These are phyloP conservation scores for Balanococcus diminutus DNA, from an alignment of 2,888 invertebrate species.

Conservation along the genomic window DNA sequence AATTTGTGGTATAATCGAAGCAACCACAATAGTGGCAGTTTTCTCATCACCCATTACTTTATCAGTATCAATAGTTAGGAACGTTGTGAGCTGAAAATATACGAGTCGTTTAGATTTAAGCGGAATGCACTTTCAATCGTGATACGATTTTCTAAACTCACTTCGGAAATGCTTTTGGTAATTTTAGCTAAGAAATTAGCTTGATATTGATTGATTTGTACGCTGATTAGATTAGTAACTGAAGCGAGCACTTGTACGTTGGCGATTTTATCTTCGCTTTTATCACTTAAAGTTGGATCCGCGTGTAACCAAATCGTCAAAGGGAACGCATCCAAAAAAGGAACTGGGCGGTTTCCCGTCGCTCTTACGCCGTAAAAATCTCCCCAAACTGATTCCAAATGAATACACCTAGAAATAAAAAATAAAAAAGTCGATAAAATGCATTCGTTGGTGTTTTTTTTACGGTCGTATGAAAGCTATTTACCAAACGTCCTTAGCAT, in stretches of 20 bases:
- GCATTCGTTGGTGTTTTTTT: background rate
- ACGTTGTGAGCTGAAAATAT: constrained; percentile 68
- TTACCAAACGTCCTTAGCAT: constrained; percentile 81
- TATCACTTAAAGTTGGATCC: constrained; percentile 39
- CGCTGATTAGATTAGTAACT: constrained; percentile 81
- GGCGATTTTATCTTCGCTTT: constrained; percentile 52
- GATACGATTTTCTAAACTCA: constrained; percentile 46
- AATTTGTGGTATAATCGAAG: constrained; percentile 81
- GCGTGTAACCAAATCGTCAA: constrained; percentile 78
- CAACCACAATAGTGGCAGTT: constrained; percentile 69
- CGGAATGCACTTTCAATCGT: background rate
- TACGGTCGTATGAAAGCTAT: background rate
- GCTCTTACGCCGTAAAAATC: constrained; percentile 88
- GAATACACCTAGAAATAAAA: constrained; percentile 73
- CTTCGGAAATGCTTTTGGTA: constrained; percentile 78
- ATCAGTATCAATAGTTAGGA: constrained; percentile 76
- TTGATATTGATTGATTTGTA: constrained; percentile 94
- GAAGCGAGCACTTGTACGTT: constrained; percentile 82
- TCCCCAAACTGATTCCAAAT: constrained; percentile 89
- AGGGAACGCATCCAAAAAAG: constrained; percentile 85
- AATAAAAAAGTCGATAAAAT: constrained; percentile 34
- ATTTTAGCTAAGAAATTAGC: constrained; percentile 85
- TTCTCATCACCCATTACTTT: constrained; percentile 60
- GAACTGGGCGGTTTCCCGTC: constrained; percentile 75
- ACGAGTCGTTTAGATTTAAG: background rate